These are phyloP conservation scores for Cetonia aurata DNA, from an alignment of 2,888 invertebrate genomes.

Conservation along the genomic window DNA sequence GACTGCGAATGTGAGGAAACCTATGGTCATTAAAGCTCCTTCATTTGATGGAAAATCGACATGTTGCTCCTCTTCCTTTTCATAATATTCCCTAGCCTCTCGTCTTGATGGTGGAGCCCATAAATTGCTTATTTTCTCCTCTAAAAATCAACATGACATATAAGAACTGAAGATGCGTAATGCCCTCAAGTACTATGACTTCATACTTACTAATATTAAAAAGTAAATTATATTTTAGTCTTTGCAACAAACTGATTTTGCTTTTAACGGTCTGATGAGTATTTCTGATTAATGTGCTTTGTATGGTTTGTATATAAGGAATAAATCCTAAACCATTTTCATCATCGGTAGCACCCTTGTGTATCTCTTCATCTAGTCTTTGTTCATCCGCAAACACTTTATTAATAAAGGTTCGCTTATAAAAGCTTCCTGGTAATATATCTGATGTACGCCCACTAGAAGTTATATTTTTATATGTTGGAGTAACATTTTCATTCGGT, in stretches of 20 bases:
- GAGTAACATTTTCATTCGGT: background rate
- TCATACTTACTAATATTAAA: slow-evolving; percentile 74
- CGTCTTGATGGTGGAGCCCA: slow-evolving; percentile 48
- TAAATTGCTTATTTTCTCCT: slow-evolving; percentile 53
- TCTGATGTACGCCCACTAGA: background rate
- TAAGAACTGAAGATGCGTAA: no score
- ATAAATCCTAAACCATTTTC: slow-evolving; percentile 47
- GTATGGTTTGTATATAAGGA: slow-evolving; percentile 58
- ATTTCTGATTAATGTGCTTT: slow-evolving; percentile 60
- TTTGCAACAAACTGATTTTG: slow-evolving; percentile 72
- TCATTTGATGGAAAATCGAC: slow-evolving; percentile 85
- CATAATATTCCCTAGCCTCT: slow-evolving; percentile 55
- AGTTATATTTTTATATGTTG: background rate
- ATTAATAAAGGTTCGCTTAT: slow-evolving; percentile 21
- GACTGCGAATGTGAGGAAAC: slow-evolving; percentile 87
- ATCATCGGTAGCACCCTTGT: slow-evolving; percentile 24
- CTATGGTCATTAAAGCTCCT: slow-evolving; percentile 85
- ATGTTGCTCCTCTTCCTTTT: slow-evolving; percentile 65
- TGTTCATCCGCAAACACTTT: slow-evolving; percentile 19
- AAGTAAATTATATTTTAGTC: slow-evolving; percentile 73
- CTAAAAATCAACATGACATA: slow-evolving; percentile 46
- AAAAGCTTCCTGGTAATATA: background rate
- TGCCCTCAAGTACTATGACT: background rate
- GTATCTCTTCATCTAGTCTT: background rate
- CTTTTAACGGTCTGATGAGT: slow-evolving; percentile 65